Evolutionary conservation across 2,113 vertebrate genomes (phyloP), one percentile per base, ranked within the genome.

Genomic region (Psilopsiagon aurifrons): DNA sequence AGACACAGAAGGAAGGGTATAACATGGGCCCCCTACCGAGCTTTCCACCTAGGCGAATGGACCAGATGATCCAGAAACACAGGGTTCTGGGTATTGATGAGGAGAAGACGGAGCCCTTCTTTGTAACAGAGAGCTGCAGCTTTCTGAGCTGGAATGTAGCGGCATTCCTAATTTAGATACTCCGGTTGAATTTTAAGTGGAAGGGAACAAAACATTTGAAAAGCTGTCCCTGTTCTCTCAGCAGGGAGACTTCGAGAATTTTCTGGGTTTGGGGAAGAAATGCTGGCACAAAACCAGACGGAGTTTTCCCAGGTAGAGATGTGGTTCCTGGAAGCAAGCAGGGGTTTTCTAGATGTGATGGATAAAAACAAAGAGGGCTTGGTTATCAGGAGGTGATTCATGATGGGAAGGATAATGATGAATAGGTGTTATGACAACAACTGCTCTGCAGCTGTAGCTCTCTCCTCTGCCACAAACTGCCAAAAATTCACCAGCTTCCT

Each of bases 191-290:
- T 97, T 97, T 97, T 96, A 97, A 97, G 95, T 95, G 93, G 95
- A 94, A 96, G 84, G 92, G 96, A 96, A 97, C 96, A 97, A 97
- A 97, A 97, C 96, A 97, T 94, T 95, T 96, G 94, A 95, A 96
- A 97, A 96, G 95, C 96, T 95, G 95, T 96, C 96, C 95, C 91
- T 92, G 93, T 95, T 97, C 96, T 91, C 93, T 87, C 93, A 89
- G 95, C 93, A 91, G 91, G 93, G 62, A 97, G 86, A 94, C 91
- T 95, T 97, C 57, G 28, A 95, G 96, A 95, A 95, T 95, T 91
- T 96, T 96, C 96, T 91, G 77, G 33, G 49, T 82, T 94, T 86
- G 62, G 57, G 81, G 74, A 77, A 94, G 70, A 91, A 94, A 89
- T 66, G 47, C 69, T 73, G 57, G 57, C 87, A 87, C 57, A 76